phyloP scores from a whole-genome alignment of 2,797 vertebrate species.

The Smutsia temminckii region DNA sequence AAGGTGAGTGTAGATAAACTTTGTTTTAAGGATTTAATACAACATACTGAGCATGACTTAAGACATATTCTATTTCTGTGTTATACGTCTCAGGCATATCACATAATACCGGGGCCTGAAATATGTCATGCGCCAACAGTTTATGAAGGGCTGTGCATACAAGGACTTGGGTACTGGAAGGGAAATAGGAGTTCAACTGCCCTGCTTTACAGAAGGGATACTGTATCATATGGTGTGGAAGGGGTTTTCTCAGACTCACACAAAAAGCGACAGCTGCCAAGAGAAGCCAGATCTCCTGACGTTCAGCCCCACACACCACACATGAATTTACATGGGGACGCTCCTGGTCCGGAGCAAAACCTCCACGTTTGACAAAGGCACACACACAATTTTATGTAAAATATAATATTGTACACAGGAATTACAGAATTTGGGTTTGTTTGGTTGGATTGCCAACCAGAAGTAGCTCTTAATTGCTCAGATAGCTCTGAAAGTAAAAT shows the following conservation, averaged over 20 bases:
- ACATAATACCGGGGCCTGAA: not conserved
- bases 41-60: not conserved
- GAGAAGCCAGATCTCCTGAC: not conserved
- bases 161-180: not conserved
- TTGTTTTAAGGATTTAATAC: conserved; percentile 54
- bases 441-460: not conserved
- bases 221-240: not conserved
- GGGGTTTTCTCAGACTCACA: not conserved
- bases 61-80: not conserved
- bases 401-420: not conserved
- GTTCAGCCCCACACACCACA: not conserved
- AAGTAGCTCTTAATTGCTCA: not conserved
- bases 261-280: not conserved
- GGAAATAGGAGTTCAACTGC: not conserved
- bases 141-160: not conserved
- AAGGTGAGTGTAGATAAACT: conserved; percentile 66
- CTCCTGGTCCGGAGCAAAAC: not conserved
- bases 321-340: no score
- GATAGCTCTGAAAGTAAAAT: not conserved
- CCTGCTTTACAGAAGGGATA: not conserved
- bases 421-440: not conserved
- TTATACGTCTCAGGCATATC: not conserved
- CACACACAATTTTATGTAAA: not conserved
- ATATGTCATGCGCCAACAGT: not conserved
- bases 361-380: not conserved